A percentile compares a stretch with the other conserved stretches of the same genome.
These are phyloP conservation scores for Alligator mississippiensis DNA, from an alignment of 2,113 vertebrate genomes.

Conservation along the genomic window DNA sequence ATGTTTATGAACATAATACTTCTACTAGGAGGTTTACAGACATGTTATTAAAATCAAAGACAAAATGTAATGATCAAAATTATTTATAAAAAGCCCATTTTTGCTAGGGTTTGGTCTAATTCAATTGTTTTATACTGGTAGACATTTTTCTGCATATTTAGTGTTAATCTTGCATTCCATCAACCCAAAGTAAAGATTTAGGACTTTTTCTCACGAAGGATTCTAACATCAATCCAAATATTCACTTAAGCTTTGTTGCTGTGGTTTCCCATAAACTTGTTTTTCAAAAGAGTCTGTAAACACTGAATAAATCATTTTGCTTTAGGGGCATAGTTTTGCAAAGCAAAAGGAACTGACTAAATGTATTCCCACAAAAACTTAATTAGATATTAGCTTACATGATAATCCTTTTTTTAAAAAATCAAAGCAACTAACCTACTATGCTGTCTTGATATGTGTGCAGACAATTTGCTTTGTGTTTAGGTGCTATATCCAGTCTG, in stretches of 20 bases:
- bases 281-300: constrained; percentile 34
- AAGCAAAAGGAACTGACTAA: constrained; percentile 13
- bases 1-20: background rate
- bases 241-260: constrained; percentile 37
- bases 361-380: background rate
- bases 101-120: background rate
- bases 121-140: background rate
- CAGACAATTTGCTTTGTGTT: background rate
- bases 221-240: constrained; percentile 41
- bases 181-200: background rate
- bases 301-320: constrained; percentile 48
- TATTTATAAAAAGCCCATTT: background rate
- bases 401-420: background rate
- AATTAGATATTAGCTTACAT: background rate
- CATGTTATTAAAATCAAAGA: background rate
- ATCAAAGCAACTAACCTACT: background rate
- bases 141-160: background rate
- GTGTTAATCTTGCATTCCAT: constrained; percentile 8
- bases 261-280: constrained; percentile 54
- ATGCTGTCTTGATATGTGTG: background rate
- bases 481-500: background rate
- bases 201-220: constrained; percentile 10
- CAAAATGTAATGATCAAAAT: background rate
- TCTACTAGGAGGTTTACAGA: background rate
- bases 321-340: background rate